Evolutionary conservation across 64 coral and sea anemone genomes (phyloP).

Genomic region (Montipora capricornis): DNA sequence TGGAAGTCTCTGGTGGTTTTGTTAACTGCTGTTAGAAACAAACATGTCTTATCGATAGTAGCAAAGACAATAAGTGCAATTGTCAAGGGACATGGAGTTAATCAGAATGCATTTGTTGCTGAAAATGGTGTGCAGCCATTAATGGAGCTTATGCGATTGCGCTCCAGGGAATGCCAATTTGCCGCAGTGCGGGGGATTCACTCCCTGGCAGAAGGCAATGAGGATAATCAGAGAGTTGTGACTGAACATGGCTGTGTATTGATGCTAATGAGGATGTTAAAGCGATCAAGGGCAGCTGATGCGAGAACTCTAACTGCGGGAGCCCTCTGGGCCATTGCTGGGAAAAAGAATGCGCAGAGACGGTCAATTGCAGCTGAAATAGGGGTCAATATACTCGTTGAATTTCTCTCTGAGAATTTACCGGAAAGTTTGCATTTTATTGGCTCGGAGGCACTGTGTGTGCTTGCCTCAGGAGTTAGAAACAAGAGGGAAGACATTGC

Average conservation of each 20-base stretch:
- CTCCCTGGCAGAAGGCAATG: slow-evolving; percentile 73
- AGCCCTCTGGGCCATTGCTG: slow-evolving; percentile 97
- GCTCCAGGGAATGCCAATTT: slow-evolving; percentile 87
- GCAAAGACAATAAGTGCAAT: slow-evolving; percentile 82
- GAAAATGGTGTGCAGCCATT: slow-evolving; percentile 89
- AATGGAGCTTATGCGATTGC: slow-evolving; percentile 73
- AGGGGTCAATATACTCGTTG: slow-evolving; percentile 86
- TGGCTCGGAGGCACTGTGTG: slow-evolving; percentile 96
- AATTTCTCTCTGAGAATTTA: slow-evolving; percentile 95
- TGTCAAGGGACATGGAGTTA: slow-evolving; percentile 74
- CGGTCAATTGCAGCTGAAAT: slow-evolving; percentile 92
- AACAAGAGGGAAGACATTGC: slow-evolving; percentile 96
- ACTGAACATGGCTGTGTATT: slow-evolving; percentile 92
- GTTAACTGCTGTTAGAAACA: slow-evolving; percentile 78
- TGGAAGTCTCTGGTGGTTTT: slow-evolving; percentile 83
- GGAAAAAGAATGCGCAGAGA: slow-evolving; percentile 73
- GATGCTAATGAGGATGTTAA: slow-evolving; percentile 90
- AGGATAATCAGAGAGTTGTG: slow-evolving; percentile 85
- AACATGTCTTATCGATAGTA: slow-evolving; percentile 84
- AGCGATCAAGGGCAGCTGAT: slow-evolving; percentile 77
- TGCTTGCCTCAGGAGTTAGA: slow-evolving; percentile 84
- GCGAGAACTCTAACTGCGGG: slow-evolving; percentile 80
- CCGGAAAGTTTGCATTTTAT: slow-evolving; percentile 88
- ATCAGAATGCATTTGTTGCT: slow-evolving; percentile 94
- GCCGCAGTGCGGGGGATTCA: slow-evolving; percentile 89